Percentiles rank a stretch among this genome's conserved stretches.
Evolutionary conservation across 1,140 invertebrate genomes (phyloP).

Genomic region (Cryptotermes secundus): DNA sequence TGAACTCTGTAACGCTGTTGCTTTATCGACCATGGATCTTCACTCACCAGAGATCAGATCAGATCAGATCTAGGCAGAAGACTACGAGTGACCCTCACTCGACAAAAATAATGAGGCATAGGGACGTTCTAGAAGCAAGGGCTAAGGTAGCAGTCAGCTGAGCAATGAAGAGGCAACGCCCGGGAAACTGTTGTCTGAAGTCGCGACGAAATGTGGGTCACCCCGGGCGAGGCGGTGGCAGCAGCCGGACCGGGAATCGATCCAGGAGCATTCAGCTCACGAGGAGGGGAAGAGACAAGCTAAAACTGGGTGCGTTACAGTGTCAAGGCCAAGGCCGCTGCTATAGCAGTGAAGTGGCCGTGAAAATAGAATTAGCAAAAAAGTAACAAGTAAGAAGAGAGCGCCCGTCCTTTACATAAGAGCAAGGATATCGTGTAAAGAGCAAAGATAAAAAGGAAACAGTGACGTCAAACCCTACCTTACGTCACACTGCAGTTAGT

Average conservation of each 20-base stretch:
- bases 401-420: not conserved
- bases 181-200: not conserved
- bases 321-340: not conserved
- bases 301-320: slow-evolving; percentile 3
- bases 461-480: not conserved
- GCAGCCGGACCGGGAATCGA: not conserved
- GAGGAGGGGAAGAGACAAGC: not conserved
- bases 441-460: not conserved
- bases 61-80: too few species aligned
- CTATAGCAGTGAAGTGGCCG: not conserved
- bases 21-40: too few species aligned
- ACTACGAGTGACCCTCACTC: too few species aligned
- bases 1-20: too few species aligned
- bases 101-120: too few species aligned
- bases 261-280: not conserved
- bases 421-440: not conserved
- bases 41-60: too few species aligned
- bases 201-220: slow-evolving; percentile 4
- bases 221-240: not conserved
- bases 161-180: not conserved
- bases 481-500: not conserved
- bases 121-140: too few species aligned
- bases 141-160: not conserved
- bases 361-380: slow-evolving; percentile 3
- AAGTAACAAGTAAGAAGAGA: not conserved